Percentiles rank a stretch among this genome's conserved stretches.
Conservation (phyloP, 2,797 vertebrate genomes). For the Sebastes matsubarae region DNA sequence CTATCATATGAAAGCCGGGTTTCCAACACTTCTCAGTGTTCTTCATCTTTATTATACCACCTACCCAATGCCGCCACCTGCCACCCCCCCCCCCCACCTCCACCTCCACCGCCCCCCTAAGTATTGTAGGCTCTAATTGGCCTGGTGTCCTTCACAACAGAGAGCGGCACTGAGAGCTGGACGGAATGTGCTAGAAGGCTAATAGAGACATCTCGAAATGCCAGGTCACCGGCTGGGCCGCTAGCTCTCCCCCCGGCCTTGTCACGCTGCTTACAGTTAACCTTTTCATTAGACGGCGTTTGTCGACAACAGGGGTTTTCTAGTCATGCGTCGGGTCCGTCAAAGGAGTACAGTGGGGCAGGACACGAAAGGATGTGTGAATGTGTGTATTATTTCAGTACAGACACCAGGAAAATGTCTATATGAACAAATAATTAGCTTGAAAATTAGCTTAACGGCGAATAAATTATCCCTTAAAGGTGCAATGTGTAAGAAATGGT, state of each 20-base stretch:
- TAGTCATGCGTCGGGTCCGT: conserved; percentile 10
- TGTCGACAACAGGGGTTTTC: conserved; percentile 55
- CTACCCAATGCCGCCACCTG: conserved; percentile 33
- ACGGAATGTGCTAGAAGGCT: conserved; percentile 52
- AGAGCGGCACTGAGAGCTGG: conserved; percentile 45
- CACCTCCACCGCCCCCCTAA: not conserved
- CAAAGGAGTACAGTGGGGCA: not conserved
- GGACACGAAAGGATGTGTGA: conserved; percentile 6
- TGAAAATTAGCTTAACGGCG: no score
- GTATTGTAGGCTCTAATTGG: conserved; percentile 74
- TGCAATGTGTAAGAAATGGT: not conserved
- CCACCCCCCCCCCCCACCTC: not conserved
- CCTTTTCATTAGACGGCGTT: conserved; percentile 76
- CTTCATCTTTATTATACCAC: conserved; percentile 47
- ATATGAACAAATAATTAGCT: not conserved
- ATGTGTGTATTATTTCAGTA: not conserved
- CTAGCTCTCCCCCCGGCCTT: conserved; percentile 61
- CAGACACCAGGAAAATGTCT: not conserved
- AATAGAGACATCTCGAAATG: conserved; percentile 78
- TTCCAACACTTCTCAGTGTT: conserved; percentile 8
- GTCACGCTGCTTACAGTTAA: conserved; percentile 72
- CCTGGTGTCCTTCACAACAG: conserved; percentile 64
- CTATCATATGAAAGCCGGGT: conserved; percentile 37
- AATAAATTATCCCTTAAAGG: not conserved
- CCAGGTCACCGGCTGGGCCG: conserved; percentile 70